Evolutionary conservation across 2,113 vertebrate genomes (phyloP).

Genomic region (Proterorhinus semilunaris): DNA sequence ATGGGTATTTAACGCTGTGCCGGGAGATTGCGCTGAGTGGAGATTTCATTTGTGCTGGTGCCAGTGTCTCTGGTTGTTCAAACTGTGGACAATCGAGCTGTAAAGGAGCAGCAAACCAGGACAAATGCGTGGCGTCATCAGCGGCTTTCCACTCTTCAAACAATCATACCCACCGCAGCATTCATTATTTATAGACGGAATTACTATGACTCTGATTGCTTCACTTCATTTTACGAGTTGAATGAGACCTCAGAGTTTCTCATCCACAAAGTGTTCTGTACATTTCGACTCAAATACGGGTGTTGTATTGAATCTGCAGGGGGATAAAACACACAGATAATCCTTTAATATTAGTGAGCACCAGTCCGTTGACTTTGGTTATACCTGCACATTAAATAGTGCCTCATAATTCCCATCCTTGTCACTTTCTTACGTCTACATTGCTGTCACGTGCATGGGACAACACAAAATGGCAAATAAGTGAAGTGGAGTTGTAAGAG

Average conservation of each 20-base stretch:
- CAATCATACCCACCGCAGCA: conserved; percentile 14
- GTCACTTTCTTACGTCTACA: too few relatives aligned
- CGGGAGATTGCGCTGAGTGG: not conserved
- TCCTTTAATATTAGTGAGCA: too few relatives aligned
- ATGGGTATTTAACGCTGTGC: not conserved
- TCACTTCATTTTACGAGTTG: not conserved
- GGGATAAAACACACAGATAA: too few relatives aligned
- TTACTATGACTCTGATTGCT: conserved; percentile 7
- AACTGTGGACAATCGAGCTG: conserved; percentile 11
- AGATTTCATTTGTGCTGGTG: not conserved
- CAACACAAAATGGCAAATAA: too few relatives aligned
- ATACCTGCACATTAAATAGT: too few relatives aligned
- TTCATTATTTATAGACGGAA: conserved; percentile 39
- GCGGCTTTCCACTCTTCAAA: conserved; percentile 26
- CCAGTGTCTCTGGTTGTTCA: conserved; percentile 14
- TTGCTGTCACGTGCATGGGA: too few relatives aligned
- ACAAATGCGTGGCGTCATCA: conserved; percentile 45
- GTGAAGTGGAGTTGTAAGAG: too few relatives aligned
- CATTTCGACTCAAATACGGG: not conserved
- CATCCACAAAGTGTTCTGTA: not conserved
- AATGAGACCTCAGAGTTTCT: not conserved
- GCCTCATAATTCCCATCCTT: too few relatives aligned
- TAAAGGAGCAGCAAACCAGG: conserved; percentile 25
- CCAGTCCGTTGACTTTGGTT: too few relatives aligned
- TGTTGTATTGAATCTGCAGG: too few relatives aligned